Conservation (phyloP, 2,888 invertebrate genomes). For the Drosophila emarginata region DNA sequence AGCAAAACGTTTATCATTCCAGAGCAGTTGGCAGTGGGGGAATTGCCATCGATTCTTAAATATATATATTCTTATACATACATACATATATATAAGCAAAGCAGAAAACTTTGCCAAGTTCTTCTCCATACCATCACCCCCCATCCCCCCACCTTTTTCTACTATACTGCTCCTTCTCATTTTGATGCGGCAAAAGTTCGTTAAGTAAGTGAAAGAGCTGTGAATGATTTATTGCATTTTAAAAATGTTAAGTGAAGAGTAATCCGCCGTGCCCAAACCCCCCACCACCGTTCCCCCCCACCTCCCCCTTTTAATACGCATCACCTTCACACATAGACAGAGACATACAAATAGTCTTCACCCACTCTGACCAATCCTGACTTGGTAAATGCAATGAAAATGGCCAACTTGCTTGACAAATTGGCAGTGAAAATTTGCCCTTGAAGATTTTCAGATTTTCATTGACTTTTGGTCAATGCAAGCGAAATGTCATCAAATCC, state of each 20-base stretch:
- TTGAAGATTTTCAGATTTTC: constrained; percentile 1
- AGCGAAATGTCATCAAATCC: constrained; percentile 1
- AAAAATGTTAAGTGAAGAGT: constrained; percentile 66
- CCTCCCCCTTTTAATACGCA: background rate
- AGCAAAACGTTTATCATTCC: constrained; percentile 34
- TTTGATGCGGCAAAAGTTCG: constrained; percentile 68
- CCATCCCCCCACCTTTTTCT: constrained; percentile 5
- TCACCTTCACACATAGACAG: background rate
- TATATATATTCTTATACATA: constrained; percentile 9
- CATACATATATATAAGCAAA: constrained; percentile 45
- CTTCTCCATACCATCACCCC: constrained; percentile 10
- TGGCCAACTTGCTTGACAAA: constrained; percentile 42
- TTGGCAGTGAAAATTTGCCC: constrained; percentile 36
- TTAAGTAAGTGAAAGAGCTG: constrained; percentile 78
- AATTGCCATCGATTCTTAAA: constrained; percentile 13
- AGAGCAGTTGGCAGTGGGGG: background rate
- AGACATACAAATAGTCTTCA: no score
- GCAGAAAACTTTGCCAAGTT: constrained; percentile 60
- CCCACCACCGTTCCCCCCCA: background rate
- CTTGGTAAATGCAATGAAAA: constrained; percentile 24
- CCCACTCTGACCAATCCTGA: background rate
- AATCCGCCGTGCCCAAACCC: background rate
- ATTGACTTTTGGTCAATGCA: background rate
- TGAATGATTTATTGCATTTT: constrained; percentile 77
- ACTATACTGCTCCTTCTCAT: background rate